Evolutionary conservation across 2,888 invertebrate species (phyloP), one percentile per base, ranked within the genome.

Genomic region (Sminthurinus aureus): DNA sequence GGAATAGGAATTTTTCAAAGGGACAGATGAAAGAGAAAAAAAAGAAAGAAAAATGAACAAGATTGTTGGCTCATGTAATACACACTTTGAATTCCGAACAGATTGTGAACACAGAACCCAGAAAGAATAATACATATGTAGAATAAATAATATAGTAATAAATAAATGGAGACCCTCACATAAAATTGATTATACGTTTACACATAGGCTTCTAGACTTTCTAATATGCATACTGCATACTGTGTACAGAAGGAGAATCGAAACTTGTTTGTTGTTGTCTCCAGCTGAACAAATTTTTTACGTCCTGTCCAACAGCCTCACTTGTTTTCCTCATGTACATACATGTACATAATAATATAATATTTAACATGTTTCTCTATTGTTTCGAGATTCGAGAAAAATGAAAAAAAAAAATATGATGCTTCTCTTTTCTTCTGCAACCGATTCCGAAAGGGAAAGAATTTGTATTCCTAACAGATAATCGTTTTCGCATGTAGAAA

Each of bases 261-360:
- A 80, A 80, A 80, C 71, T 80, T 79, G 69, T 79, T 79, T 69
- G 79, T 79, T 69, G 79, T 79, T 71, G 80, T 80, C 80, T 80
- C 71, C 71, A 71, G 80, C n/a, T 51, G 76, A 22, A 58, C 20
- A 38, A 38, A 38, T 38, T 38, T 38, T 38, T 38, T 38, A 38
- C 38, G 38, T 38, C 1, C 38, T 38, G 38, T 6, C 38, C 38
- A 6, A 38, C 38, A 38, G 6, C 38, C 38, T 38, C 38, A 6
- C 38, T 38, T 38, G 38, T 38, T 38, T 38, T 38, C 38, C 1
- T 38, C 38, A 38, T 38, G 38, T 38, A 6, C 6, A n/a, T n/a
- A n/a, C n/a, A n/a, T 38, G 38, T 38, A 4, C 6, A 38, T 38
- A 38, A 38, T 38, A 6, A 38, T 38, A 38, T 38, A 38, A 4